A percentile compares a stretch with the other conserved stretches of the same genome.
Conservation (phyloP, 2,113 vertebrate genomes). For the Actenoides hombroni region DNA sequence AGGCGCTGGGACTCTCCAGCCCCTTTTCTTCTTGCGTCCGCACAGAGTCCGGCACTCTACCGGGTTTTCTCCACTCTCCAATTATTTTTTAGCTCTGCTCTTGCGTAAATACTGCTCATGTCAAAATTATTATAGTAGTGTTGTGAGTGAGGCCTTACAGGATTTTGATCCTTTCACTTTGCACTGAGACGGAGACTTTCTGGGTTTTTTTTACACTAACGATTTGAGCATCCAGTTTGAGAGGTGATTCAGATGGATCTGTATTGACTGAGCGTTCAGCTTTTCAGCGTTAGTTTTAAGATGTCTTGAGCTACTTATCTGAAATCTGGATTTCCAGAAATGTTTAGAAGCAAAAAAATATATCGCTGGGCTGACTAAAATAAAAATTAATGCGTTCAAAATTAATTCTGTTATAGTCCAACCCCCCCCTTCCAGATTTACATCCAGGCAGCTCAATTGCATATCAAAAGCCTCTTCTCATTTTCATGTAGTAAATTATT, state of each 20-base stretch:
- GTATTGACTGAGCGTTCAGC: not conserved
- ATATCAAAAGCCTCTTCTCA: not conserved
- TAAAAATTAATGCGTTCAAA: not conserved
- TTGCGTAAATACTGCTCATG: not conserved
- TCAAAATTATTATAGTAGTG: not conserved
- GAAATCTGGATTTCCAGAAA: not conserved
- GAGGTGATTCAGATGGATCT: not conserved
- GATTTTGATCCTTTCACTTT: not conserved
- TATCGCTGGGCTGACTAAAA: not conserved
- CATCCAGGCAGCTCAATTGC: not conserved
- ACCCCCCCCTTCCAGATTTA: not conserved
- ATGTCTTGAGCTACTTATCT: not conserved
- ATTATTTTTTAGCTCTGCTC: not conserved
- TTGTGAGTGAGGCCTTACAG: not conserved
- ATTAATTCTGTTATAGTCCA: not conserved
- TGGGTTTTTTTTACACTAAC: not conserved
- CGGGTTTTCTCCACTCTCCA: not conserved
- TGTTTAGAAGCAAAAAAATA: not conserved
- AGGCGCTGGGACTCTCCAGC: not conserved
- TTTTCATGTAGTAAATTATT: not conserved
- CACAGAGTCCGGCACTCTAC: not conserved
- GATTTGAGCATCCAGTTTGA: not conserved
- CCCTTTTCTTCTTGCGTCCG: not conserved
- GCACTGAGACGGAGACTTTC: not conserved
- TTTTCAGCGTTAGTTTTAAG: not conserved